Conservation (phyloP, 2,888 invertebrate species). For the Mechanitis messenoides region DNA sequence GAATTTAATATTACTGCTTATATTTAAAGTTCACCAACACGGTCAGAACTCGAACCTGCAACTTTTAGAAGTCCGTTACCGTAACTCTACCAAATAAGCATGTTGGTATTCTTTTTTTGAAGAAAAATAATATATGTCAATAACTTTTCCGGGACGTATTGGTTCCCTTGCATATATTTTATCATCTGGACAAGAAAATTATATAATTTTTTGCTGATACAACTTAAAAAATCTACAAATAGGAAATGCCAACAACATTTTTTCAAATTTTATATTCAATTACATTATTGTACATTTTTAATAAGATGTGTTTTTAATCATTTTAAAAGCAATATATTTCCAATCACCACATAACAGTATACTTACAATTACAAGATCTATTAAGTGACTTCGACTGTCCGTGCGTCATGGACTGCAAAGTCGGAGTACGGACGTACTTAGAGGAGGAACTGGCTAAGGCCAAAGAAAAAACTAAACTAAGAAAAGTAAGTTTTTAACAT, state of each 20-base stretch:
- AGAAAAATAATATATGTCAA: too few species aligned
- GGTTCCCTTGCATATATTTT: too few species aligned
- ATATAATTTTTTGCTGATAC: not conserved
- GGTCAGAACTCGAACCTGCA: too few species aligned
- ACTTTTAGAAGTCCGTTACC: too few species aligned
- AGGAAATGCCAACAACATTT: too few species aligned
- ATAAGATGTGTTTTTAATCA: constrained; percentile 7
- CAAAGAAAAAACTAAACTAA: constrained; percentile 93
- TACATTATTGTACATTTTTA: not conserved
- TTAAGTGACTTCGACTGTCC: constrained; percentile 93
- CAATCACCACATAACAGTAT: constrained; percentile 67
- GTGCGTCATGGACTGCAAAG: constrained; percentile 98
- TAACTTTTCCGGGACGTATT: too few species aligned
- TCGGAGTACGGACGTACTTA: constrained; percentile 94
- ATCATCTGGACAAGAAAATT: not conserved
- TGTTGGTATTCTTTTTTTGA: too few species aligned
- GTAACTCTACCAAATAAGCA: too few species aligned
- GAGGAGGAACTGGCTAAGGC: constrained; percentile 97
- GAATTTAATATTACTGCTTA: too few species aligned
- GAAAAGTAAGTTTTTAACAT: constrained; percentile 79
- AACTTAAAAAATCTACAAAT: not conserved
- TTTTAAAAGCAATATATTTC: constrained; percentile 35
- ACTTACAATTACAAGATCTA: constrained; percentile 94
- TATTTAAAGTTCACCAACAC: too few species aligned
- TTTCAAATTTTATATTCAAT: too few species aligned